Conservation (phyloP, 2,797 vertebrate species). For the Danio jaintianensis region DNA sequence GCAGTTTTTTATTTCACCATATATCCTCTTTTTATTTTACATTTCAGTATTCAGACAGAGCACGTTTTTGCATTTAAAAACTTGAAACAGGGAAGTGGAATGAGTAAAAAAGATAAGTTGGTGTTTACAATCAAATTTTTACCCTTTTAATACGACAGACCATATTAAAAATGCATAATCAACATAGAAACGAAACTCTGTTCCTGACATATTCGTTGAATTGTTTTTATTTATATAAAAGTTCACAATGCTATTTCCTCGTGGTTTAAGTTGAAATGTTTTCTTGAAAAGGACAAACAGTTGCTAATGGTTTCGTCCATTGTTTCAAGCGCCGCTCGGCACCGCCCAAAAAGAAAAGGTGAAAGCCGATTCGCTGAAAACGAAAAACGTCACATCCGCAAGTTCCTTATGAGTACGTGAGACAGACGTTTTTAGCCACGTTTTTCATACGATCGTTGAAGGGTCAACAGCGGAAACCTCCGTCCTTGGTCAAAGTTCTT, state of each 20-base stretch:
- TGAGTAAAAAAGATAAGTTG: too few relatives aligned
- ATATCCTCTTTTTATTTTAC: too few relatives aligned
- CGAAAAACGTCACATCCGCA: constrained; percentile 22
- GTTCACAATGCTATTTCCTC: neutral
- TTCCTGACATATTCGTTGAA: too few relatives aligned
- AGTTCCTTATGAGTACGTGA: neutral
- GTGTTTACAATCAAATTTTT: too few relatives aligned
- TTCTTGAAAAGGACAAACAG: neutral
- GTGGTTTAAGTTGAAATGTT: neutral
- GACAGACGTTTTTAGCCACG: neutral
- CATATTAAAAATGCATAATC: too few relatives aligned
- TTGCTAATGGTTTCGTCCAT: neutral
- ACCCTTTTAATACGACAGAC: too few relatives aligned
- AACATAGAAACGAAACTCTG: too few relatives aligned
- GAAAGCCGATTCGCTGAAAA: constrained; percentile 29
- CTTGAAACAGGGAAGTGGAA: neutral
- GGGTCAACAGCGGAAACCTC: neutral
- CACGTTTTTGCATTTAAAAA: neutral
- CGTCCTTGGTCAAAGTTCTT: neutral
- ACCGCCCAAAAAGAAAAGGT: neutral
- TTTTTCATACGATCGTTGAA: neutral
- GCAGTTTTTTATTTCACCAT: too few relatives aligned
- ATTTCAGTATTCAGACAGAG: too few relatives aligned
- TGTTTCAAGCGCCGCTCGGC: neutral
- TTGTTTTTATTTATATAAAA: neutral